Base-by-base conservation (phyloP, 2,113 vertebrate genomes). In the Eleginops maclovinus region DNA sequence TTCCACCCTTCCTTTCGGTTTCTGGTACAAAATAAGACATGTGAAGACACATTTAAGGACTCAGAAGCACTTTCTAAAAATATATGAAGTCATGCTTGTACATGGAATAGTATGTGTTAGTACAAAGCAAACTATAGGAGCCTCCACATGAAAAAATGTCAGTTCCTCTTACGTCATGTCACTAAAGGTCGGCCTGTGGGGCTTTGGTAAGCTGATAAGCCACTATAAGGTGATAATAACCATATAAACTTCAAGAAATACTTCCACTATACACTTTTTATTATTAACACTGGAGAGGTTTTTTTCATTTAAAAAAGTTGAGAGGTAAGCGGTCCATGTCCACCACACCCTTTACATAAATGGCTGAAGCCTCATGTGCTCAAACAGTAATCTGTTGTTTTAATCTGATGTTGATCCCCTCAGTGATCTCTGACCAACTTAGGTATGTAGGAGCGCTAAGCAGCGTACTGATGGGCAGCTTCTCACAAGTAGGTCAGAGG, bases 401-500 rank as follows among this genome's bases (percentile, higher is more conserved):
- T 81, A 81, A 86, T 77, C 75, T 75, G 51, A 63, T 36, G 62
- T 51, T 84, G 68, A 83, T 82, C 80, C 77, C 66, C 72, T 63
- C 15, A 2, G 41, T 86, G 88, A 90, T 93, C 87, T 90, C 70
- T 85, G 85, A 88, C 83, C 88, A 82, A 80, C 49, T 77, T 82
- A 77, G 82, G 81, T 84, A 81, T 83, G 75, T 75, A 46, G 79
- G 64, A 69, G 47, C 49, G 4, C 74, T 82, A 56, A 82, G 83
- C 55, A 40, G 75, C 46, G 47, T 77, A 79, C 82, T 85, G 84
- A 81, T 81, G 81, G 81, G 72, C 74, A 75, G 58, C 16, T 2
- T 56, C 74, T 80, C 72, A 9, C 69, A 86, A 87, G 82, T 84
- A 86, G 89, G 90, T 89, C 88, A 92, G 77, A 86, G 87, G 93